Percentiles rank a stretch among this genome's conserved stretches.
These are phyloP conservation scores for Eristalis intricaria DNA, from an alignment of 2,888 invertebrate species.

Conservation along the genomic window DNA sequence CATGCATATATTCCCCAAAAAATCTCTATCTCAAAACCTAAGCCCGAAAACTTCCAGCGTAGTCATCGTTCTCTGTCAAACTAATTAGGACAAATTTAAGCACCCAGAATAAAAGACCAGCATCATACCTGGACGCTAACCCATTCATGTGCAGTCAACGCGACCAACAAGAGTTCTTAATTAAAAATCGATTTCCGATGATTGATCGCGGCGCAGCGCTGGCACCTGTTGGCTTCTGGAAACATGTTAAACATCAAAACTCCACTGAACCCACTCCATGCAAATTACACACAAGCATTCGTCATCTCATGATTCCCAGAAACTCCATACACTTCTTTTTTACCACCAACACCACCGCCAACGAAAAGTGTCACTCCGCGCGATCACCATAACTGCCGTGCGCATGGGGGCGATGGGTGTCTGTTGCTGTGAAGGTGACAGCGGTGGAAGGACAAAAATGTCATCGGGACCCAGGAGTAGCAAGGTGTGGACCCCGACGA, in stretches of 20 bases:
- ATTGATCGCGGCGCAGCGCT: conserved; percentile 79
- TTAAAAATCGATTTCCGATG: conserved; percentile 81
- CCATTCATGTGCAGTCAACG: conserved; percentile 66
- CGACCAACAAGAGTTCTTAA: conserved; percentile 81
- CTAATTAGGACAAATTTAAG: conserved; percentile 81
- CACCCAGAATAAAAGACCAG: conserved; percentile 74
- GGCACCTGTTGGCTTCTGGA: conserved; percentile 82
- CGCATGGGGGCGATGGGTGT: conserved; percentile 40
- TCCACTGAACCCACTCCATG: conserved; percentile 62
- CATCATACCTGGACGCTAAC: conserved; percentile 55
- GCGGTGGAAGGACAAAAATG: conserved; percentile 33
- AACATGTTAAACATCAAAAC: conserved; percentile 79
- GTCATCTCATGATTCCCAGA: conserved; percentile 62
- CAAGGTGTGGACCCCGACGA: conserved; percentile 67
- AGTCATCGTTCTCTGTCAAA: conserved; percentile 78
- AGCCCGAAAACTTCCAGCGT: conserved; percentile 70
- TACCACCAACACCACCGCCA: conserved; percentile 50
- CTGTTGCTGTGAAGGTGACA: conserved; percentile 31
- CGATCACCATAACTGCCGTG: conserved; percentile 58
- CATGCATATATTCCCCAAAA: not conserved
- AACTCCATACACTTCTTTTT: conserved; percentile 25
- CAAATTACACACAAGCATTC: conserved; percentile 60
- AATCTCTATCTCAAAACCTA: conserved; percentile 11
- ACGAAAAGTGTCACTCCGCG: conserved; percentile 42
- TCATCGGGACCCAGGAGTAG: conserved; percentile 52